phyloP scores from a whole-genome alignment of 2,797 vertebrate species.

The Anas acuta region DNA sequence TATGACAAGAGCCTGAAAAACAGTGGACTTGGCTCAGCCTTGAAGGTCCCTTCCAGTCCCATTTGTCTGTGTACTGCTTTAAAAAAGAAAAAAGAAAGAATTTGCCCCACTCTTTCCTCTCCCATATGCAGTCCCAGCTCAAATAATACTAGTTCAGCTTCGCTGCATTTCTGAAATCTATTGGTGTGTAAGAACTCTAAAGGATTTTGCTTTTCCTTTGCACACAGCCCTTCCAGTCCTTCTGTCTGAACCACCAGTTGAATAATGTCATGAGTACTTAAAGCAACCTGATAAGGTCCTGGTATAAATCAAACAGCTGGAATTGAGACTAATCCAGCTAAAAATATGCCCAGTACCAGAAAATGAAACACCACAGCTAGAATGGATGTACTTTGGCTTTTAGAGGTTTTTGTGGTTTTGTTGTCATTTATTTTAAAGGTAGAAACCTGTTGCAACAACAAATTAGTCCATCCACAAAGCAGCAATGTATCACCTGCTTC shows the following conservation, averaged over 20 bases:
- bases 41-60: not conserved
- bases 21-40: not conserved
- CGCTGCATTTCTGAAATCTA: not conserved
- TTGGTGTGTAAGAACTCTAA: not conserved
- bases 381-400: not conserved
- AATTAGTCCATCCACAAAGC: not conserved
- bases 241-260: not conserved
- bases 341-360: not conserved
- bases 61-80: not conserved
- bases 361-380: not conserved
- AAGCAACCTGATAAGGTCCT: not conserved
- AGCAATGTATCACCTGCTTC: not conserved
- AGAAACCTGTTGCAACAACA: not conserved
- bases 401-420: not conserved
- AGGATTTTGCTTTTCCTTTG: not conserved
- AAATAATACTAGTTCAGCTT: not conserved
- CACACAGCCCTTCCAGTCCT: not conserved
- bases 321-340: not conserved
- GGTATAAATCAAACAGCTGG: not conserved
- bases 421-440: not conserved
- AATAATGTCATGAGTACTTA: not conserved
- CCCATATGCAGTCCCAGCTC: not conserved
- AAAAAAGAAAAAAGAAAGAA: not conserved
- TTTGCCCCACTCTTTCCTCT: not conserved
- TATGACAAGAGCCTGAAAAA: not conserved